Conservation (phyloP, 2,113 vertebrate species). For the Epinephelus moara region DNA sequence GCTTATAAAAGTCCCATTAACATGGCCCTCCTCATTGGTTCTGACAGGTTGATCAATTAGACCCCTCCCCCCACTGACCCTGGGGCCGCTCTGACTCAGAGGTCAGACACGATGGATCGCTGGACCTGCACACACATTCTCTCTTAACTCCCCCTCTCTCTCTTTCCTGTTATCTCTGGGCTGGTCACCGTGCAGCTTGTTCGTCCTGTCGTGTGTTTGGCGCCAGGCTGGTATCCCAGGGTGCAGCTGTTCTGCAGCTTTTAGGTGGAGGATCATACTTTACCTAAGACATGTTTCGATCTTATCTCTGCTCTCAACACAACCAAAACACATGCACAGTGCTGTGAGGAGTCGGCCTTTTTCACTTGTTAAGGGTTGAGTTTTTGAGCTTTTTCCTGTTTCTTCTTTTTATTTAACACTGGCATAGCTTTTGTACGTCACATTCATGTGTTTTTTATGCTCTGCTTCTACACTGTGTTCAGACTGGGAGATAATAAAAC, state of each 20-base stretch:
- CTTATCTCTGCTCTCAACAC: conserved; percentile 51
- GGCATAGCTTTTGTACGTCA: not conserved
- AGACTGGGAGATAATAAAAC: too few relatives aligned
- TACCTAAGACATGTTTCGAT: conserved; percentile 53
- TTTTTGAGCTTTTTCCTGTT: not conserved
- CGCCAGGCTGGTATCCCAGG: conserved; percentile 62
- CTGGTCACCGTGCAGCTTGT: conserved; percentile 48
- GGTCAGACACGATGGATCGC: conserved; percentile 93
- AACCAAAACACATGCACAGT: conserved; percentile 27
- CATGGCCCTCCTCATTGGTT: conserved; percentile 94
- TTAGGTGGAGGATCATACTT: conserved; percentile 48
- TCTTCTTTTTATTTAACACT: not conserved
- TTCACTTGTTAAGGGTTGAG: not conserved
- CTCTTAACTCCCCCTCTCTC: conserved; percentile 27
- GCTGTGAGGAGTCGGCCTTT: not conserved
- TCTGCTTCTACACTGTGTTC: too few relatives aligned
- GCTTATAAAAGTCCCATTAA: conserved; percentile 97
- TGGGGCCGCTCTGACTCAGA: conserved; percentile 89
- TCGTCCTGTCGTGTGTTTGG: conserved; percentile 21
- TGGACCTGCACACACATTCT: conserved; percentile 71
- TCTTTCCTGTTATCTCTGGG: conserved; percentile 52
- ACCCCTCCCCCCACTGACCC: conserved; percentile 91
- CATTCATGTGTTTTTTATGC: too few relatives aligned
- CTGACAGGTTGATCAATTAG: conserved; percentile 98
- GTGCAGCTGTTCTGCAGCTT: conserved; percentile 72